Base-by-base conservation (phyloP, 2,113 vertebrate genomes). In the Siphamia tubifer region DNA sequence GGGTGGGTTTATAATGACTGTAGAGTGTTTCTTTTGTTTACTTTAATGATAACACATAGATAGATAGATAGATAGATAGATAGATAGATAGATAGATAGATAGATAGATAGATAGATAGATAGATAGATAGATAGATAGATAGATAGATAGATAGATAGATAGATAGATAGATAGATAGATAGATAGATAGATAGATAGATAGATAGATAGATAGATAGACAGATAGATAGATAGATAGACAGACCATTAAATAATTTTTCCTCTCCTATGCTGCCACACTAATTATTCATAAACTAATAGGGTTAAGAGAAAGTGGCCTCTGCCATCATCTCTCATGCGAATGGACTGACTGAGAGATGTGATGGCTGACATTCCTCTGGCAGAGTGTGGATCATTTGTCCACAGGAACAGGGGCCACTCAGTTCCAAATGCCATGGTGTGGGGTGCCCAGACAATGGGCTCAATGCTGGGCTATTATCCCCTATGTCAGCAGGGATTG, bases 401-500 rank as follows among this genome's bases (percentile, higher is more conserved):
- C 84, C 74, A 4, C 67, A 65, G 84, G 71, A 84, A 83, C 77
- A 71, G 83, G 75, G 74, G 81, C 77, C 48, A 35, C 82, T 87
- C 79, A 35, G 58, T 81, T 91, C 83, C 87, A 89, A 90, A 91
- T 90, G 89, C 87, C 87, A 90, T 69, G 81, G 79, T 60, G 81
- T 83, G 77, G 79, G 89, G 82, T 82, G 76, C 52, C 82, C 79
- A 85, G 85, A 93, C 92, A 92, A 92, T 87, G 86, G 87, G 77
- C 84, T 83, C 74, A 60, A 58, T 45, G 77, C 81, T 40, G 84
- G 76, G 89, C 90, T 87, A 90, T 92, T 91, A 90, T 91, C 87
- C 87, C 88, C 70, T 47, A 75, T 91, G 92, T 93, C 92, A 91
- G 86, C 84, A 77, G 76, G 82, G 83, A 88, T 83, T 72, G 89